A percentile compares a stretch with the other conserved stretches of the same genome.
Conservation (phyloP, 64 coral and sea anemone species). For the Acropora yongei region DNA sequence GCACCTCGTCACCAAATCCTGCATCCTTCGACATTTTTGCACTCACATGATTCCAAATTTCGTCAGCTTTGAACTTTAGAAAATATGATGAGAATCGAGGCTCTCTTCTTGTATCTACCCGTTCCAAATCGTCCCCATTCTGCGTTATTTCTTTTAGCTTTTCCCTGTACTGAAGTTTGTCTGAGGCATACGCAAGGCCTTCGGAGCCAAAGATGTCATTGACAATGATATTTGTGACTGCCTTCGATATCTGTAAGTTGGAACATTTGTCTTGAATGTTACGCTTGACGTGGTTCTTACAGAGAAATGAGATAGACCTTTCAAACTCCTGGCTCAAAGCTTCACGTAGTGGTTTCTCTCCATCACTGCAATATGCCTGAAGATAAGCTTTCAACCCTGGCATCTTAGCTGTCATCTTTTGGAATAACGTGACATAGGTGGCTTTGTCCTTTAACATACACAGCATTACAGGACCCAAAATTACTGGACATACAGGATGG, state of each 20-base stretch:
- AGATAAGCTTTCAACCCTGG: constrained; percentile 45
- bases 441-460: constrained; percentile 65
- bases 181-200: too few relatives aligned
- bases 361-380: constrained; percentile 57
- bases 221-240: too few relatives aligned
- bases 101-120: constrained; percentile 17
- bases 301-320: constrained; percentile 53
- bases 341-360: constrained; percentile 35
- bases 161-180: too few relatives aligned
- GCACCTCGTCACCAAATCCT: constrained; percentile 37
- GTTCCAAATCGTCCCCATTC: too few relatives aligned
- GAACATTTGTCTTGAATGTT: constrained; percentile 37
- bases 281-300: constrained; percentile 34
- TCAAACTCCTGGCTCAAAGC: constrained; percentile 59
- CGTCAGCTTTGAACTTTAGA: neutral
- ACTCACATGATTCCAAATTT: constrained; percentile 39
- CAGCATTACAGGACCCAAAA: constrained; percentile 6
- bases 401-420: constrained; percentile 41
- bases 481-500: neutral
- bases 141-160: too few relatives aligned
- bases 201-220: too few relatives aligned
- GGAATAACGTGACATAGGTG: constrained; percentile 59
- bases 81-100: constrained; percentile 48
- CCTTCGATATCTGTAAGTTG: too few relatives aligned
- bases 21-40: constrained; percentile 46